phyloP scores from a whole-genome alignment of 2,113 vertebrate species.

The Podocnemis expansa region DNA sequence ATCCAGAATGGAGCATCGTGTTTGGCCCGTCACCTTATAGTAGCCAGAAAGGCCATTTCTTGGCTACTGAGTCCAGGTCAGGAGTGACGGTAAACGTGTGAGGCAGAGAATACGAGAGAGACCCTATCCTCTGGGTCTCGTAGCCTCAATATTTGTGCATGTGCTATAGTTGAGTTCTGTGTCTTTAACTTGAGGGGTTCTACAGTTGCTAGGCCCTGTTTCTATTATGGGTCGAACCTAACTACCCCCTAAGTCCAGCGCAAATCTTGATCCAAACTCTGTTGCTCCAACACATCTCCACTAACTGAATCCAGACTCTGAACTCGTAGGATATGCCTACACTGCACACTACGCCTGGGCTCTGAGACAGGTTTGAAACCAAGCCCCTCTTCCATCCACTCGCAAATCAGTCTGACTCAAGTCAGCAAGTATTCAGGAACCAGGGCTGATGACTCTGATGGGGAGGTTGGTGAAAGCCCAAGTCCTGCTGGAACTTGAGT shows the following conservation, averaged over 20 bases:
- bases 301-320: not conserved
- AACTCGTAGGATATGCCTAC: not conserved
- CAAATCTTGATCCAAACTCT: not conserved
- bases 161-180: not conserved
- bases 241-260: not conserved
- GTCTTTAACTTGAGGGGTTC: not conserved
- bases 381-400: too few species aligned
- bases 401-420: too few species aligned
- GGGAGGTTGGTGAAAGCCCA: not conserved
- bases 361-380: too few species aligned
- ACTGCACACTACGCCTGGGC: not conserved
- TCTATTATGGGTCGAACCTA: not conserved
- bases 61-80: constrained; percentile 24
- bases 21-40: constrained; percentile 3
- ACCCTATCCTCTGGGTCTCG: not conserved
- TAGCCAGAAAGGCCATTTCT: constrained; percentile 41
- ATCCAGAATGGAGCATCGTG: constrained; percentile 21
- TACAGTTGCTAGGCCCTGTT: not conserved
- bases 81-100: not conserved
- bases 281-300: not conserved
- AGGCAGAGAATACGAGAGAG: not conserved
- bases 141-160: not conserved
- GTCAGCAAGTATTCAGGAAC: not conserved
- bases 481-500: not conserved
- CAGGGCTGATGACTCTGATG: not conserved